Conservation (phyloP, 2,797 vertebrate genomes). For the Coccyzus lansbergi region DNA sequence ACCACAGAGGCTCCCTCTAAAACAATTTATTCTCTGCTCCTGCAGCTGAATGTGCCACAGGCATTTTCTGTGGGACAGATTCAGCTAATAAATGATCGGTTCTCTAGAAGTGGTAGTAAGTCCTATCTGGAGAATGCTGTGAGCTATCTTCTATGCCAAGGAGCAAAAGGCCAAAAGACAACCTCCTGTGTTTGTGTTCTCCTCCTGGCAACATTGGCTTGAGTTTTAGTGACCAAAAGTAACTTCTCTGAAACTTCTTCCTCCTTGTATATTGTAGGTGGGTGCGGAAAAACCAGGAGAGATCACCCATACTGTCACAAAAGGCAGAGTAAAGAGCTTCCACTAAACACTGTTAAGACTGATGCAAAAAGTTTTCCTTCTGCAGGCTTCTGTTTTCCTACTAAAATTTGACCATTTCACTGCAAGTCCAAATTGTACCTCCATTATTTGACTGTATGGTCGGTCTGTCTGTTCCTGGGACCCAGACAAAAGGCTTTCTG, state of each 20-base stretch:
- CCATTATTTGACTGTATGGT: neutral
- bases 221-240: neutral
- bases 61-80: neutral
- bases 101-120: neutral
- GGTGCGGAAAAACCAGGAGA: neutral
- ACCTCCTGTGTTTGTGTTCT: neutral
- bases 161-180: neutral
- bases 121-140: neutral
- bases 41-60: neutral
- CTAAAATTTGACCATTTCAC: neutral
- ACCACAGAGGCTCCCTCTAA: conserved; percentile 28
- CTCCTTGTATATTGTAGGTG: neutral
- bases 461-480: conserved; percentile 7
- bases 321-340: neutral
- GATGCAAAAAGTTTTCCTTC: neutral
- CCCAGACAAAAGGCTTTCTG: neutral
- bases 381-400: neutral
- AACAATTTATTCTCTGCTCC: conserved; percentile 34
- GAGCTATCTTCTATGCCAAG: neutral
- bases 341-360: neutral
- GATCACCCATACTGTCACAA: neutral
- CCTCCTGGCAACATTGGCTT: neutral
- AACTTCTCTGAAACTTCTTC: neutral
- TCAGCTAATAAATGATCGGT: neutral
- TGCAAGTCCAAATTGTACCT: neutral